Evolutionary conservation across 2,888 invertebrate genomes (phyloP), one percentile per base, ranked within the genome.

Genomic region (Eretmocerus hayati): DNA sequence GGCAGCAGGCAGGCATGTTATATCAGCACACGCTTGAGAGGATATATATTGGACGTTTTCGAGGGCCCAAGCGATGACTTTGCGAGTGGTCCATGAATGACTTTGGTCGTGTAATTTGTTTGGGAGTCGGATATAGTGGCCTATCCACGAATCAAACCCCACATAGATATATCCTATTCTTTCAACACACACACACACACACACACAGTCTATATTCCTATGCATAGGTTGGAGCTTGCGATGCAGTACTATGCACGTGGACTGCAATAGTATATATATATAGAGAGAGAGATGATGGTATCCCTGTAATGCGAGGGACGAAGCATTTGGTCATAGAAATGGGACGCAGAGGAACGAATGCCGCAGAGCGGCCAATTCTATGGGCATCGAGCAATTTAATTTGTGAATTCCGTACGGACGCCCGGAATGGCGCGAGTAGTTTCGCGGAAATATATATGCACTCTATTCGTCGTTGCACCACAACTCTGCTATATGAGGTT

Each of bases 321-420:
- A 26, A 11, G 26, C 11, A 26, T 26, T 26, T 11, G 26, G 26
- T 11, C 8, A 26, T 26, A 26, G 26, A 6, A 11, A 11, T 11
- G 26, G 26, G 6, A 6, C 26, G 26, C 26, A 11, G 8, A 9
- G 8, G 23, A 33, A 39, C n/a, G n/a, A 16, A 23, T 11, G 21
- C 23, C 13, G 26, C 18, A 36, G n/a, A n/a, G 43, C 23, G 41
- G 40, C 38, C 45, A 42, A 52, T 50, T 46, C 43, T 36, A 39
- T 13, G n/a, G 43, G 43, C 42, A 55, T 56, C 56, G 57, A 61
- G 61, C 61, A 62, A 63, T 63, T 62, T 60, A 62, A 62, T 63
- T 63, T 62, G 60, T 59, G 58, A 62, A 63, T 62, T 62, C 60
- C 62, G 54, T 48, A 52, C 54, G 51, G 31, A 39, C 30, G 53